A percentile compares a stretch with the other conserved stretches of the same genome.
Evolutionary conservation across 2,888 invertebrate genomes (phyloP).

Genomic region (Melinopterus prodromus): DNA sequence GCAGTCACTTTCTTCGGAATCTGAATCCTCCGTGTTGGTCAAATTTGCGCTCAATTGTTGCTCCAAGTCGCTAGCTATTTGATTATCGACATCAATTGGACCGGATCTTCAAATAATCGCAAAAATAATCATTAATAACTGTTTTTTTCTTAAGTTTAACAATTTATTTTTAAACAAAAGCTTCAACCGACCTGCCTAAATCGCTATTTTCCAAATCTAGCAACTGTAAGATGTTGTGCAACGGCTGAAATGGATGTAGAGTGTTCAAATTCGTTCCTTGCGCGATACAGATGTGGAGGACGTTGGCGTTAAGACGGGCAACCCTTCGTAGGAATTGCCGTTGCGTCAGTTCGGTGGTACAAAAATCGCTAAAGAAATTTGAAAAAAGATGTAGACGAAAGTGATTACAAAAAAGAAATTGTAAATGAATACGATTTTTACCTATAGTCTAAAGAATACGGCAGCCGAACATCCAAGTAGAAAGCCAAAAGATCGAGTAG

Average conservation of each 20-base stretch:
- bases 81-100: slow-evolving; percentile 68
- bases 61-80: slow-evolving; percentile 68
- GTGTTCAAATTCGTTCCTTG: slow-evolving; percentile 74
- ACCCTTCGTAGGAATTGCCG: slow-evolving; percentile 79
- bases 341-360: slow-evolving; percentile 74
- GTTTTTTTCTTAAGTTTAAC: too few species aligned
- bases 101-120: slow-evolving; percentile 62
- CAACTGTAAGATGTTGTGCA: slow-evolving; percentile 76
- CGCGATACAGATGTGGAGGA: slow-evolving; percentile 79
- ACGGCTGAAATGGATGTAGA: slow-evolving; percentile 73
- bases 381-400: not conserved
- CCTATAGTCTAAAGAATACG: slow-evolving; percentile 76
- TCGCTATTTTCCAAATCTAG: slow-evolving; percentile 71
- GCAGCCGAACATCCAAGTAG: slow-evolving; percentile 83
- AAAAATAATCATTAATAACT: too few species aligned
- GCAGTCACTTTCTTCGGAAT: slow-evolving; percentile 77
- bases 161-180: too few species aligned
- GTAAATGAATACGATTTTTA: slow-evolving; percentile 47
- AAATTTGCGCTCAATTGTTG: slow-evolving; percentile 69
- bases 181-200: slow-evolving; percentile 79
- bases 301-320: slow-evolving; percentile 80
- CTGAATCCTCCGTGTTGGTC: slow-evolving; percentile 68
- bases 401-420: not conserved
- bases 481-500: slow-evolving; percentile 82
- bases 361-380: slow-evolving; percentile 76